These are phyloP conservation scores for Nyctereutes procyonoides DNA, from an alignment of 2,113 vertebrate genomes.

Conservation along the genomic window DNA sequence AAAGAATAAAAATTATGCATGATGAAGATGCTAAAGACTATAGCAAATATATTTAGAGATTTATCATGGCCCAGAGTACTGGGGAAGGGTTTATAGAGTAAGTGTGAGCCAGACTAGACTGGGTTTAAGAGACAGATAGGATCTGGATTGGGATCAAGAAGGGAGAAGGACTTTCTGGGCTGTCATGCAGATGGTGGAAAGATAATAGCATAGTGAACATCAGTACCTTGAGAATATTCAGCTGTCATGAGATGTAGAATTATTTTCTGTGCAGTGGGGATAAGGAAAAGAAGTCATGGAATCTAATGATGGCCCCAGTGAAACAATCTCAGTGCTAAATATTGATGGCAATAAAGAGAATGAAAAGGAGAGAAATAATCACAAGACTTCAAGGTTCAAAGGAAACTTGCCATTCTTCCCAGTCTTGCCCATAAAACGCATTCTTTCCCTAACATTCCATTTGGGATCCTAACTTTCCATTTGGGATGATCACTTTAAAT, in stretches of 20 bases:
- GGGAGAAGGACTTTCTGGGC: background rate
- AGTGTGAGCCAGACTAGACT: background rate
- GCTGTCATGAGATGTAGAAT: background rate
- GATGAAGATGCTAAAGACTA: background rate
- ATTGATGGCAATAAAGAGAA: background rate
- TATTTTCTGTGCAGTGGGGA: background rate
- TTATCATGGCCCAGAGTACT: background rate
- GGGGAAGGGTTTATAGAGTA: background rate
- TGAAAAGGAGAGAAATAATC: background rate
- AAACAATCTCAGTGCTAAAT: background rate
- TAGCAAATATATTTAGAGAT: background rate
- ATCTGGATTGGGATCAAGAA: background rate
- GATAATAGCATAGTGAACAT: background rate
- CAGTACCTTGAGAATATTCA: background rate
- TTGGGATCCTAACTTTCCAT: background rate
- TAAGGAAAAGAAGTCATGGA: background rate
- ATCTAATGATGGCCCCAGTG: background rate
- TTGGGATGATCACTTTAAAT: background rate
- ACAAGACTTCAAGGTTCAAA: background rate
- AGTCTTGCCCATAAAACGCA: background rate
- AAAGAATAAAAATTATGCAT: background rate
- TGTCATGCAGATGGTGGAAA: background rate
- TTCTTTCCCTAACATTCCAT: background rate
- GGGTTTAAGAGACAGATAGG: background rate
- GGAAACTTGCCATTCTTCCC: background rate